Conservation (phyloP, 1,140 invertebrate genomes). For the Apis laboriosa region DNA sequence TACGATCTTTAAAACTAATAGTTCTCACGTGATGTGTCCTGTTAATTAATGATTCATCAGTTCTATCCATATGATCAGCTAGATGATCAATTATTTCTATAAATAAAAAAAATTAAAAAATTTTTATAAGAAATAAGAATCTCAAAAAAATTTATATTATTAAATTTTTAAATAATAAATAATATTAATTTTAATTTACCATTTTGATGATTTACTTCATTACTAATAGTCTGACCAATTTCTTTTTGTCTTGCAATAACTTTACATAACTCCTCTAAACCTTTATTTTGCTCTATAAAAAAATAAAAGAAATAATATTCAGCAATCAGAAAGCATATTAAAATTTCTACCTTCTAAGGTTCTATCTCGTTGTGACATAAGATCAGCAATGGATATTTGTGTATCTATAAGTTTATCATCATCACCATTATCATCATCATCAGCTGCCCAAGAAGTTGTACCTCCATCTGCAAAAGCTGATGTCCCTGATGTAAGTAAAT, state of each 20-base stretch:
- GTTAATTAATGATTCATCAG: conserved; percentile 84
- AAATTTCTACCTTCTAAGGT: conserved; percentile 67
- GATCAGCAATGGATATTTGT: conserved; percentile 67
- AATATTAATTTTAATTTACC: conserved; percentile 79
- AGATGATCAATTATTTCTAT: conserved; percentile 91
- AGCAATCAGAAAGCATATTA: not conserved
- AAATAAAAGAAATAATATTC: conserved; percentile 44
- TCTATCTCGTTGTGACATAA: conserved; percentile 71
- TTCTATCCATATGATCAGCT: conserved; percentile 87
- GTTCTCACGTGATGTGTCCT: conserved; percentile 85
- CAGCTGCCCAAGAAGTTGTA: conserved; percentile 78
- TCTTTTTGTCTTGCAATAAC: conserved; percentile 90
- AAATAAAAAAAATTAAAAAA: conserved; percentile 5
- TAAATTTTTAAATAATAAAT: not conserved
- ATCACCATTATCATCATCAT: conserved; percentile 73
- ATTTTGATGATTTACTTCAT: conserved; percentile 91
- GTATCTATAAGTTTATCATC: conserved; percentile 69
- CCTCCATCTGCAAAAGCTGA: conserved; percentile 79
- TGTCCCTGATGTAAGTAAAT: conserved; percentile 65
- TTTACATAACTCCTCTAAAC: conserved; percentile 88
- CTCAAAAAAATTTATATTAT: not conserved
- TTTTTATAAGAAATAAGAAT: no score
- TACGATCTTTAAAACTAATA: conserved; percentile 86
- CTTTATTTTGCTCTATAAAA: conserved; percentile 87
- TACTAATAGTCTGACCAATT: conserved; percentile 87